Evolutionary conservation across 2,113 vertebrate species (phyloP).

Genomic region (Alaudala cheleensis): DNA sequence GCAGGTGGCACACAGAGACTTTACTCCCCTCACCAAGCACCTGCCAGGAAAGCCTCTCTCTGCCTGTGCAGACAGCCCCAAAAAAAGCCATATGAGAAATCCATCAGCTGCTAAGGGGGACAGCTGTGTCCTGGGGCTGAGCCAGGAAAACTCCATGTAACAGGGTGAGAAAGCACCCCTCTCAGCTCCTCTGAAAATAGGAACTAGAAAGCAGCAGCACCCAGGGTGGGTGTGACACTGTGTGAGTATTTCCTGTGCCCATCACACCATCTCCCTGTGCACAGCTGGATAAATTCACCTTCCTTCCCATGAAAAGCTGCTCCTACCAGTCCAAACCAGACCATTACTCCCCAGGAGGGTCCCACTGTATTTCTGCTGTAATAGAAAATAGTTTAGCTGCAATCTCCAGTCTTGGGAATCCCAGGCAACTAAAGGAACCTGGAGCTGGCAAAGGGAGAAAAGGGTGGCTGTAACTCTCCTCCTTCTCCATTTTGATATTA

Average conservation of each 20-base stretch:
- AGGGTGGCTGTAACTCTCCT: not conserved
- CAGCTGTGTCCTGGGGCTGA: not conserved
- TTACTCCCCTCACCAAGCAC: not conserved
- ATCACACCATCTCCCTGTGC: not conserved
- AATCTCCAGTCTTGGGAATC: not conserved
- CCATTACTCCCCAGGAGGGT: not conserved
- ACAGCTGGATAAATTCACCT: not conserved
- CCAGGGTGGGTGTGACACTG: rapidly evolving
- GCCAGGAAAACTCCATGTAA: not conserved
- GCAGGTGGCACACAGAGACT: not conserved
- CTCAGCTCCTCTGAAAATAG: not conserved
- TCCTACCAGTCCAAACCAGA: not conserved
- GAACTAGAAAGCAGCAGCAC: not conserved
- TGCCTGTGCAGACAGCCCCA: rapidly evolving
- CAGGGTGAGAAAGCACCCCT: not conserved
- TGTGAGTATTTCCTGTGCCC: not conserved
- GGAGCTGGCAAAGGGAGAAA: not conserved
- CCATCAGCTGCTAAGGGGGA: not conserved
- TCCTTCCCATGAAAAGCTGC: not conserved
- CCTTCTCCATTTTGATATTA: not conserved
- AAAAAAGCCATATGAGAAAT: not conserved
- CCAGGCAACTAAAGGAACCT: not conserved
- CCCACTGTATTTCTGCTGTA: not conserved
- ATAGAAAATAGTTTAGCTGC: not conserved
- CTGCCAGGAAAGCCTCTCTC: not conserved